These are phyloP conservation scores for Amphipoea lucens DNA, from an alignment of 2,888 invertebrate species.

Conservation along the genomic window DNA sequence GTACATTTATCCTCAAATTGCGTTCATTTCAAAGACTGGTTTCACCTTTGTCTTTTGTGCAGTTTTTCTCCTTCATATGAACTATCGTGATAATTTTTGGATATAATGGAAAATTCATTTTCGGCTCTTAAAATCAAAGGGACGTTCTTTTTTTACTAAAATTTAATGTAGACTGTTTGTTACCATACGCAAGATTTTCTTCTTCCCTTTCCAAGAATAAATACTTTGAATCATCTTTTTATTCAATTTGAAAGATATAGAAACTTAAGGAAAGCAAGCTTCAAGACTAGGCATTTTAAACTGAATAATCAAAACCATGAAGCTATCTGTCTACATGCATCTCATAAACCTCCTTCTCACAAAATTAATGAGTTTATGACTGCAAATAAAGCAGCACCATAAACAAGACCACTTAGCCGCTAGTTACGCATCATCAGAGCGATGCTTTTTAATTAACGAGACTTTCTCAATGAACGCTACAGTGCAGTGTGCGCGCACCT, in stretches of 20 bases:
- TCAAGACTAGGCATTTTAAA: neutral
- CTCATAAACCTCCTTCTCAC: neutral
- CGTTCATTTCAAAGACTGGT: neutral
- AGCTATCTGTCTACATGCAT: neutral
- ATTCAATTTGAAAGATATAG: neutral
- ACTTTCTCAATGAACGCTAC: constrained; percentile 71
- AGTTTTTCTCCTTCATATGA: no score
- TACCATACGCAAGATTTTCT: neutral
- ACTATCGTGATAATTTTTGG: neutral
- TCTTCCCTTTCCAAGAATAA: neutral
- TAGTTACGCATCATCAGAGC: constrained; percentile 61
- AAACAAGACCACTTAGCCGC: constrained; percentile 22
- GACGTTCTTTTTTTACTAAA: no score
- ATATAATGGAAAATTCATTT: neutral
- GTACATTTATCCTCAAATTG: constrained; percentile 7
- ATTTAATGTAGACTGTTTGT: no score
- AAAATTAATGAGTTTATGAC: constrained; percentile 21
- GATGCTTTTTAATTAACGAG: constrained; percentile 65
- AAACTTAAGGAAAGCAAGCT: neutral
- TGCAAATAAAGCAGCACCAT: constrained; percentile 13
- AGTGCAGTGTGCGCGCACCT: constrained; percentile 57
- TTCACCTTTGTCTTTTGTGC: neutral
- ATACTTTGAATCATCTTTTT: neutral
- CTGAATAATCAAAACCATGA: neutral
- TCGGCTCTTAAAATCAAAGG: no score